Conservation (phyloP, 2,797 vertebrate species). For the Melopsittacus undulatus region DNA sequence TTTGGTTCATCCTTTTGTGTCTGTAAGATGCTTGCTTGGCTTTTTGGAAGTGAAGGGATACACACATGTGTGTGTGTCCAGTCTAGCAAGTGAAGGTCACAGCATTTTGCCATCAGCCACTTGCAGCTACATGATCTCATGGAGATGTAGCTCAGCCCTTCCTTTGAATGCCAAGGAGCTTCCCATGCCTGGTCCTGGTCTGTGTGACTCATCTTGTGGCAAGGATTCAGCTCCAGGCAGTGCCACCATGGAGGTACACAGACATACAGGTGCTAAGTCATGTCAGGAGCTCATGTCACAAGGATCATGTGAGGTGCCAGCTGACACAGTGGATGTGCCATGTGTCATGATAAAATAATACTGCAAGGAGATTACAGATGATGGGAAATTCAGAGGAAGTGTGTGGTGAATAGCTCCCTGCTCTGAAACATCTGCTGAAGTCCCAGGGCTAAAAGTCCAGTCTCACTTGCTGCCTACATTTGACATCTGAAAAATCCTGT, state of each 20-base stretch:
- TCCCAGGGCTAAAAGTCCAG: not conserved
- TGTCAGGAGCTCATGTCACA: not conserved
- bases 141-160: not conserved
- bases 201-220: not conserved
- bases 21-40: not conserved
- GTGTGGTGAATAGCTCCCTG: not conserved
- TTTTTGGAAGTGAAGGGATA: not conserved
- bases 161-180: not conserved
- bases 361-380: not conserved
- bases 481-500: not conserved
- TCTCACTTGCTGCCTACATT: not conserved
- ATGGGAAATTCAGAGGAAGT: not conserved
- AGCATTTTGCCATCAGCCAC: not conserved
- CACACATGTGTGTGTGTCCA: fast-evolving
- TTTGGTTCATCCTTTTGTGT: not conserved
- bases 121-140: fast-evolving
- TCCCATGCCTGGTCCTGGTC: not conserved
- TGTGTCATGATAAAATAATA: not conserved
- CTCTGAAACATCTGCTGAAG: not conserved
- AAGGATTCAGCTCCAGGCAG: not conserved
- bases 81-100: not conserved
- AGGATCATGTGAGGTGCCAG: not conserved
- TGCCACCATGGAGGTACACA: not conserved
- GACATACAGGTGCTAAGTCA: fast-evolving
- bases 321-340: not conserved